Evolutionary conservation across 2,888 invertebrate genomes (phyloP).

Genomic region (Falcaria lacertinaria): DNA sequence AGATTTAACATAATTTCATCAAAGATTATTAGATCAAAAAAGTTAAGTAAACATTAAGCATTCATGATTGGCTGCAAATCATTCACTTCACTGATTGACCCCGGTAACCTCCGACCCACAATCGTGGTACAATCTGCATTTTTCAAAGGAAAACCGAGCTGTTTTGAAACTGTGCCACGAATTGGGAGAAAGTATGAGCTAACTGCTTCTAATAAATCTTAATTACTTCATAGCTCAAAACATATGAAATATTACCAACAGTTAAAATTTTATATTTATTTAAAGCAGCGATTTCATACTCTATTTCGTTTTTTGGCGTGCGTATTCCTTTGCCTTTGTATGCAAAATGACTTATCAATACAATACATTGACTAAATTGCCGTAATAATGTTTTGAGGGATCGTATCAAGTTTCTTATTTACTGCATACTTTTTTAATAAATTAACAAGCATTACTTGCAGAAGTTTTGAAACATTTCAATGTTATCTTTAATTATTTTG

Average conservation of each 20-base stretch:
- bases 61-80: not conserved
- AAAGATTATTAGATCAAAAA: not conserved
- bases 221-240: not conserved
- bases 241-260: no score
- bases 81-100: conserved; percentile 21
- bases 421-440: not conserved
- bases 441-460: not conserved
- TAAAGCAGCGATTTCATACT: no score
- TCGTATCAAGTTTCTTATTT: not conserved
- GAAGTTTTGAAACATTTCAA: not conserved
- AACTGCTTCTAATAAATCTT: not conserved
- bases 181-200: conserved; percentile 68
- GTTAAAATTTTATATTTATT: no score
- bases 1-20: not conserved
- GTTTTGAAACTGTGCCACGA: conserved; percentile 61
- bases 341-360: no score
- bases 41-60: not conserved
- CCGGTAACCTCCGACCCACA: conserved; percentile 51
- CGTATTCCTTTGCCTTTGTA: no score
- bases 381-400: no score
- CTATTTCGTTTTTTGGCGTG: no score
- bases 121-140: conserved; percentile 45
- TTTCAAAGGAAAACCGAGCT: conserved; percentile 49
- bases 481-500: not conserved
- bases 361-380: no score